Conservation (phyloP, 2,113 vertebrate species). For the Willisornis vidua region DNA sequence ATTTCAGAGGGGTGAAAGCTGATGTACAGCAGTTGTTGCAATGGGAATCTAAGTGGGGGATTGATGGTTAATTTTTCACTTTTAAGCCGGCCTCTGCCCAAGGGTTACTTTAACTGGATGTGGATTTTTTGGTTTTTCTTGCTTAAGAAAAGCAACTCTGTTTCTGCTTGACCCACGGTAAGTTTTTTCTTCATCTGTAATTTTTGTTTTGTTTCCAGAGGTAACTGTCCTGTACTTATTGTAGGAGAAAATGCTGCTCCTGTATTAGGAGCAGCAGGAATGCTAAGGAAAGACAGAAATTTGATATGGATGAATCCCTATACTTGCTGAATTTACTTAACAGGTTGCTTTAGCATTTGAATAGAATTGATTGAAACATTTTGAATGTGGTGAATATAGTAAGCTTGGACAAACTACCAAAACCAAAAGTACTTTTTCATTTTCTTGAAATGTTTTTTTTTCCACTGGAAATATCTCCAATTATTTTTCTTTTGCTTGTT, state of each 20-base stretch:
- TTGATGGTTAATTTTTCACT: background rate
- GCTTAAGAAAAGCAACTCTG: background rate
- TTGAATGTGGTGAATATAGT: background rate
- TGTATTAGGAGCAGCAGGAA: background rate
- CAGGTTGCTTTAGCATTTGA: background rate
- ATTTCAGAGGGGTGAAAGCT: background rate
- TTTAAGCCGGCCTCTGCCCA: background rate
- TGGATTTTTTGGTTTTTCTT: background rate
- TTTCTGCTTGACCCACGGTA: background rate
- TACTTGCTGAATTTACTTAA: background rate
- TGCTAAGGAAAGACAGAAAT: background rate
- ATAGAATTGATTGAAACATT: background rate
- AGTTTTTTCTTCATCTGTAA: background rate
- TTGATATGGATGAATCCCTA: background rate
- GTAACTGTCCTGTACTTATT: background rate
- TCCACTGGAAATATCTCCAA: background rate
- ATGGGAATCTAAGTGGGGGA: background rate
- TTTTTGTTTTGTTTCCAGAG: background rate
- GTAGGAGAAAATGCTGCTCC: background rate
- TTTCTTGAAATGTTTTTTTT: background rate
- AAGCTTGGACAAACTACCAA: background rate
- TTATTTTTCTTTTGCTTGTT: background rate
- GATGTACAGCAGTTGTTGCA: fast-evolving
- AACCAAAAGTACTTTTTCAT: background rate
- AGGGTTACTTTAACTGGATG: background rate